A percentile compares a stretch with the other conserved stretches of the same genome.
phyloP scores from a whole-genome alignment of 2,888 invertebrate species.

The Brachypterus glaber region DNA sequence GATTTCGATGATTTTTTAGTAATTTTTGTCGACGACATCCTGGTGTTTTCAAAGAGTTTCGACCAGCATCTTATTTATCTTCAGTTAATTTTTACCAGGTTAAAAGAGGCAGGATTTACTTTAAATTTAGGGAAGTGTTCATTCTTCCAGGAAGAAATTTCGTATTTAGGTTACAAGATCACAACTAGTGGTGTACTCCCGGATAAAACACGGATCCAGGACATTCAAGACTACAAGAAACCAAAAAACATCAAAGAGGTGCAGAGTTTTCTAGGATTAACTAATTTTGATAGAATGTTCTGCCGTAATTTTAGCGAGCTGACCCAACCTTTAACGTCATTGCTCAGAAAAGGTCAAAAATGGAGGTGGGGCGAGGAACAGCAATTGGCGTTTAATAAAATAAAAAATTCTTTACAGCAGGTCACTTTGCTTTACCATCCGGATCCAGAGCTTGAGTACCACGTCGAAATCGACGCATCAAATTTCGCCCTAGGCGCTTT shows the following conservation, averaged over 20 bases:
- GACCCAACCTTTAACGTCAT: background rate
- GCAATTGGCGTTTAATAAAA: conserved; percentile 1
- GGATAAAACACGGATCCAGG: background rate
- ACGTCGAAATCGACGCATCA: conserved; percentile 4
- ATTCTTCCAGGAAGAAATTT: conserved; percentile 1
- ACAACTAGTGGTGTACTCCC: background rate
- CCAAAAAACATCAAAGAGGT: background rate
- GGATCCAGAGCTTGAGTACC: background rate
- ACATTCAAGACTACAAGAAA: background rate
- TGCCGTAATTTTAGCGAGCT: background rate
- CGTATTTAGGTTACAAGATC: too few species aligned
- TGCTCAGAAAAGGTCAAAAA: conserved; percentile 3
- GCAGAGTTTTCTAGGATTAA: too few species aligned
- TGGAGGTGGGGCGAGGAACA: conserved; percentile 7
- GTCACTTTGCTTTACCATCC: conserved; percentile 7
- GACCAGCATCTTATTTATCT: too few species aligned
- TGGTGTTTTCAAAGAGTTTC: too few species aligned
- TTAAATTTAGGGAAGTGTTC: background rate
- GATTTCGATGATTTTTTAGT: too few species aligned
- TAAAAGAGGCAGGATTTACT: too few species aligned
- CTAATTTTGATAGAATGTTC: conserved; percentile 13
- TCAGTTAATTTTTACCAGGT: too few species aligned
- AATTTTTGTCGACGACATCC: too few species aligned
- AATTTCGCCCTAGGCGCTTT: conserved; percentile 12
- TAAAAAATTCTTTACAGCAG: conserved; percentile 3